Evolutionary conservation across 2,888 invertebrate species (phyloP), one percentile per base, ranked within the genome.

Genomic region (Arrhopalites spinosus): DNA sequence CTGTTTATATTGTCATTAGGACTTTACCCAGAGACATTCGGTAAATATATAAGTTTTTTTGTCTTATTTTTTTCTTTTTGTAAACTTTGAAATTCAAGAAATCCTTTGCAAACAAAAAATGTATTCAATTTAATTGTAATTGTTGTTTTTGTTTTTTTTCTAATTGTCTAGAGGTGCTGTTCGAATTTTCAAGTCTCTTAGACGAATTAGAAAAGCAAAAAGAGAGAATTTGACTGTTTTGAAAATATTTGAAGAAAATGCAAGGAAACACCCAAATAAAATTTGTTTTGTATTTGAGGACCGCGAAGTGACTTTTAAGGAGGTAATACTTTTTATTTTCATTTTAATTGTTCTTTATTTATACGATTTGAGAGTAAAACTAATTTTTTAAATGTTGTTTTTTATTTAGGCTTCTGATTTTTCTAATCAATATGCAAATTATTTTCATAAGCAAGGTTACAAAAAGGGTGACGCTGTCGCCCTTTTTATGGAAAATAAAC

Each of bases 381-480:
- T n/a, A n/a, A n/a, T n/a, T n/a, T n/a, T n/a, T n/a, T n/a, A n/a
- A n/a, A n/a, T n/a, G n/a, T n/a, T n/a, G n/a, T n/a, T n/a, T n/a
- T 45, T 47, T 68, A 29, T n/a, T 5, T 23, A 72, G 72, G 72
- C 59, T 2, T 61, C 72, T 0, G 93, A 94, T 81, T 92, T 90
- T 85, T 93, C 94, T 83, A 92, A 95, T 84, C 90, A 91, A 82
- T 89, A 94, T 23, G 92, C 94, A 5, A 92, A 93, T 72, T 88
- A 91, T 17, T 92, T 96, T 83, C 90, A 90, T 83, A 89, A 89
- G 0, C 90, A 92, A 80, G 95, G 95, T 17, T 92, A 92, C 81
- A 90, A 91, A 82, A 91, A 92, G 79, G 97, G 96, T 0, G 95
- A 98, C 85, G 90, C 91, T 0, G 92, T 98, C 0, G 96, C 93